Evolutionary conservation across 2,113 vertebrate species (phyloP).

Genomic region (Tyrannus savana): DNA sequence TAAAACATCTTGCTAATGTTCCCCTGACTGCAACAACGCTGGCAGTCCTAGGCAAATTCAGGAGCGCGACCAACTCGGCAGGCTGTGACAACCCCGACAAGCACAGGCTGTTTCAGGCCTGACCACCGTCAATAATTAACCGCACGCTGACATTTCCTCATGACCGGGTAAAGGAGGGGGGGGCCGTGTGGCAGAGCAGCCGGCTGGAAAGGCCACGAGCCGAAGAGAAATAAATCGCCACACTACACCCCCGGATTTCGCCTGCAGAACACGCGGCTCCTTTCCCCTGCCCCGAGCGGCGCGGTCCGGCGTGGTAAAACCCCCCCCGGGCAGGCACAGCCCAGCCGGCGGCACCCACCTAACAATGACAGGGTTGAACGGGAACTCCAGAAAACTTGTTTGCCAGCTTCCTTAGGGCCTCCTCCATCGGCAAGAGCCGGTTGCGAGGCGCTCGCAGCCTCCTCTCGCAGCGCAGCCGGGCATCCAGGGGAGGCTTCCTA

Average conservation of each 20-base stretch:
- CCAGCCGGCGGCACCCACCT: background rate
- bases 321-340: background rate
- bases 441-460: background rate
- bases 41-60: background rate
- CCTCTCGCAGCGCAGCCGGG: fast-evolving
- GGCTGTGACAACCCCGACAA: background rate
- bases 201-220: background rate
- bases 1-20: background rate
- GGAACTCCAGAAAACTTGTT: constrained; percentile 34
- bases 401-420: background rate
- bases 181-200: background rate
- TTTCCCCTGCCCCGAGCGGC: fast-evolving
- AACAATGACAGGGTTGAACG: background rate
- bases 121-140: constrained; percentile 60
- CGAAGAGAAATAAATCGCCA: background rate
- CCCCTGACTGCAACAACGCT: background rate
- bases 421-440: background rate
- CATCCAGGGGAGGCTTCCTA: background rate
- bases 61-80: background rate
- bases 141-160: background rate
- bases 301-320: background rate
- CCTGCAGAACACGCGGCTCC: background rate
- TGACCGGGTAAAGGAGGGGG: background rate
- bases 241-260: background rate
- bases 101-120: constrained; percentile 38